Conservation (phyloP, 2,888 invertebrate genomes). For the Antheraea yamamai region DNA sequence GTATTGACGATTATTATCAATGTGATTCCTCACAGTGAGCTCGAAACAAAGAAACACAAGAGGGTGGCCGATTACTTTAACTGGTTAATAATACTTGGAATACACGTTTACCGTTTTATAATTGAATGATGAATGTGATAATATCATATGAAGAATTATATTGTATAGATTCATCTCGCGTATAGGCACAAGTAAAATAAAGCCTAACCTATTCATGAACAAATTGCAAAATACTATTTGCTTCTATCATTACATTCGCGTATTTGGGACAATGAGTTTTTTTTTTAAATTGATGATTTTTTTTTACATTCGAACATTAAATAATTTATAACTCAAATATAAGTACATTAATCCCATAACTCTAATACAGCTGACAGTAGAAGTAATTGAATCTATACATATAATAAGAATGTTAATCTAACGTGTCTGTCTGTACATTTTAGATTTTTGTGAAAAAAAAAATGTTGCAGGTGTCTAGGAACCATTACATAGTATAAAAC, state of each 20-base stretch:
- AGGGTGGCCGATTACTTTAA: constrained; percentile 1
- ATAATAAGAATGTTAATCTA: too few relatives aligned
- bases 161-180: background rate
- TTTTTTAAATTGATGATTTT: too few relatives aligned
- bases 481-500: too few relatives aligned
- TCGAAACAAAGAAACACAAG: constrained; percentile 24
- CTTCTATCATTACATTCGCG: too few relatives aligned
- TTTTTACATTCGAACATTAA: background rate
- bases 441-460: too few relatives aligned
- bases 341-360: background rate
- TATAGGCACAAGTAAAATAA: background rate
- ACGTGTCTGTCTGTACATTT: too few relatives aligned
- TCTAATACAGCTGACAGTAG: too few relatives aligned
- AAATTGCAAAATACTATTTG: background rate
- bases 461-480: too few relatives aligned
- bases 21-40: constrained; percentile 29
- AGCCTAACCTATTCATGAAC: background rate
- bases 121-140: background rate
- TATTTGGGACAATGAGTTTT: too few relatives aligned
- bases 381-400: too few relatives aligned
- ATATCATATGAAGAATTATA: background rate
- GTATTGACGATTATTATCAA: background rate
- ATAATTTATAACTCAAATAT: background rate
- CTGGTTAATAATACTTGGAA: background rate
- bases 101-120: constrained; percentile 3